phyloP scores from a whole-genome alignment of 2,113 vertebrate species.

The Seriola aureovittata region DNA sequence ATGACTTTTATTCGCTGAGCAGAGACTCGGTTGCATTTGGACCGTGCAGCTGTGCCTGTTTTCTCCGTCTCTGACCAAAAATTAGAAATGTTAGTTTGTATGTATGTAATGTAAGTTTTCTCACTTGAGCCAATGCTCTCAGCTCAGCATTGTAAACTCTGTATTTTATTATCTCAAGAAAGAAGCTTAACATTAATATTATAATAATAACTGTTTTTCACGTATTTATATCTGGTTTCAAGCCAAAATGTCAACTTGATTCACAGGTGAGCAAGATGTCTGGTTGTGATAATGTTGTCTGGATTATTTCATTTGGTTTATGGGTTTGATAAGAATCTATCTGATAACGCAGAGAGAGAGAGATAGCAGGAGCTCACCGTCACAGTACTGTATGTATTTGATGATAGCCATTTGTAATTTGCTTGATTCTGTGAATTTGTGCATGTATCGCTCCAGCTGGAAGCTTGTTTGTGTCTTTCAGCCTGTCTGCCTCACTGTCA shows the following conservation, averaged over 20 bases:
- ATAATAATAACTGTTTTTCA: not conserved
- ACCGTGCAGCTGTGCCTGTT: not conserved
- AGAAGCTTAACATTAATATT: not conserved
- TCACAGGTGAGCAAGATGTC: conserved; percentile 37
- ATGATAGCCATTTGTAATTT: conserved; percentile 75
- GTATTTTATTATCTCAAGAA: conserved; percentile 6
- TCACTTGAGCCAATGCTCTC: not conserved
- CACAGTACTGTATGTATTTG: conserved; percentile 55
- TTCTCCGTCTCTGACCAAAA: not conserved
- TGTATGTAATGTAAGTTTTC: not conserved
- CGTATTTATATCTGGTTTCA: conserved; percentile 37
- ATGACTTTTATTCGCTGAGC: conserved; percentile 12
- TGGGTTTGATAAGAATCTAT: conserved; percentile 44
- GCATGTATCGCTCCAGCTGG: conserved; percentile 71
- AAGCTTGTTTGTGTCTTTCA: conserved; percentile 79
- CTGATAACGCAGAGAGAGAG: conserved; percentile 27
- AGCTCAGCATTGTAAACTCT: not conserved
- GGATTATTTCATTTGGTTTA: conserved; percentile 40
- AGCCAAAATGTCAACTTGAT: conserved; percentile 50
- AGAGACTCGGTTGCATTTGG: conserved; percentile 24
- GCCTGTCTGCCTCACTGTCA: conserved; percentile 72
- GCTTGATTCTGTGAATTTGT: conserved; percentile 66
- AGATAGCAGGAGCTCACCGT: conserved; percentile 15
- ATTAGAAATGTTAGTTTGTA: conserved; percentile 5
- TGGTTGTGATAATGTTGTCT: conserved; percentile 43